These are phyloP conservation scores for Saccopteryx leptura DNA, from an alignment of 2,113 vertebrate genomes.

Conservation along the genomic window DNA sequence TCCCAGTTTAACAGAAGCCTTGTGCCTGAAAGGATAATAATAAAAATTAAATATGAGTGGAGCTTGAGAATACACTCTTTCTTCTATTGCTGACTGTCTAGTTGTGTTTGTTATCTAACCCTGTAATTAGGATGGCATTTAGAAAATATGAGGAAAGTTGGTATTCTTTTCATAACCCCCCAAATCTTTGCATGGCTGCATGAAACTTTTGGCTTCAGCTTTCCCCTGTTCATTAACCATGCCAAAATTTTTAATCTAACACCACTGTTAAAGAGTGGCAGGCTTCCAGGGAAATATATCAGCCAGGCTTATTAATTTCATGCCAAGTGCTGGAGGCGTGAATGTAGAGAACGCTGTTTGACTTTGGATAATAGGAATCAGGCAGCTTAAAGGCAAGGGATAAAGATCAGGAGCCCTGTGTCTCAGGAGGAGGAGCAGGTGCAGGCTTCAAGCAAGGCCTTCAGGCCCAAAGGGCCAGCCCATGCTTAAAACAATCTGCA, in stretches of 20 bases:
- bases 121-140: conserved; percentile 91
- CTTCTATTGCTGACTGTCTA: conserved; percentile 88
- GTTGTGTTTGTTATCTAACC: conserved; percentile 90
- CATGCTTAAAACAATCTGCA: conserved; percentile 99
- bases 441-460: conserved; percentile 98
- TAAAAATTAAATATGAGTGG: conserved; percentile 86
- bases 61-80: conserved; percentile 87
- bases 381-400: conserved; percentile 95
- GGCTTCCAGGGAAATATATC: conserved; percentile 95
- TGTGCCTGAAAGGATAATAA: conserved; percentile 86
- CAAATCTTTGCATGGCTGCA: conserved; percentile 93
- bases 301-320: conserved; percentile 97
- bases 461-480: conserved; percentile 97
- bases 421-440: conserved; percentile 99
- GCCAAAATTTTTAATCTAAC: conserved; percentile 96
- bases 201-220: conserved; percentile 93
- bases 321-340: conserved; percentile 95
- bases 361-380: conserved; percentile 96
- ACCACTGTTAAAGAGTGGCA: conserved; percentile 95
- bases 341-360: conserved; percentile 96
- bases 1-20: conserved; percentile 83
- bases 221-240: conserved; percentile 95
- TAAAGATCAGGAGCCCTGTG: conserved; percentile 97
- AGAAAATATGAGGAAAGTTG: conserved; percentile 91
- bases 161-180: conserved; percentile 91